Evolutionary conservation across 2,113 vertebrate genomes (phyloP), one percentile per base, ranked within the genome.

Genomic region (Halichoeres trimaculatus): DNA sequence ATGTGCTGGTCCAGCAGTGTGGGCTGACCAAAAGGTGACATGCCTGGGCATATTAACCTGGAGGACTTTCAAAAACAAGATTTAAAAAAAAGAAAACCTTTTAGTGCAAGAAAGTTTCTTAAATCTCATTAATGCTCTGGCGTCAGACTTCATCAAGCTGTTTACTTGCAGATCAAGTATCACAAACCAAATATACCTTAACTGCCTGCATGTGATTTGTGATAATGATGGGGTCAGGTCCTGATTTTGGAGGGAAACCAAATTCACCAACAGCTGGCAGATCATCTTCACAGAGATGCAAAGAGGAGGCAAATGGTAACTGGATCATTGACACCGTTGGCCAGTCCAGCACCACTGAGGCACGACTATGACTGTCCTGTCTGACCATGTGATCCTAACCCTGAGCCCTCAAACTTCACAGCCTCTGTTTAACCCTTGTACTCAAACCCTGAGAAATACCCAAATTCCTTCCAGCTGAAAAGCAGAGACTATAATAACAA

Each of bases 321-420:
- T 57, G 85, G 78, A 90, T 92, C 81, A 78, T 45, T 75, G 79
- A 87, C 85, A 85, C 88, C 16, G 51, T 74, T 81, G 77, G 74
- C 61, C 76, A 84, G 81, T 76, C 76, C 0, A 80, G 53, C 75
- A 80, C 50, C 60, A 8, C 58, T 67, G 48, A 5, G 78, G 9
- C 77, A 67, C 3, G 41, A 66, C 80, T 73, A 26, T 0, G 76
- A 78, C 74, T 80, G 8, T 83, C 74, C 74, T 35, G 57, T 69
- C 38, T 74, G 66, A 82, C 69, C 77, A 77, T 61, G 38, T 78
- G 80, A 91, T 85, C 79, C 78, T 69, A 26, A 78, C 38, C 65
- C 52, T 22, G 71, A 52, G 54, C 64, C 54, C 57, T 17, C 38
- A 81, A 83, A 85, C 78, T 80, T 74, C 77, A 81, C 83, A 89